Evolutionary conservation across 2,888 invertebrate species (phyloP), one percentile per base, ranked within the genome.

Genomic region (Drosophila trichaetosa): DNA sequence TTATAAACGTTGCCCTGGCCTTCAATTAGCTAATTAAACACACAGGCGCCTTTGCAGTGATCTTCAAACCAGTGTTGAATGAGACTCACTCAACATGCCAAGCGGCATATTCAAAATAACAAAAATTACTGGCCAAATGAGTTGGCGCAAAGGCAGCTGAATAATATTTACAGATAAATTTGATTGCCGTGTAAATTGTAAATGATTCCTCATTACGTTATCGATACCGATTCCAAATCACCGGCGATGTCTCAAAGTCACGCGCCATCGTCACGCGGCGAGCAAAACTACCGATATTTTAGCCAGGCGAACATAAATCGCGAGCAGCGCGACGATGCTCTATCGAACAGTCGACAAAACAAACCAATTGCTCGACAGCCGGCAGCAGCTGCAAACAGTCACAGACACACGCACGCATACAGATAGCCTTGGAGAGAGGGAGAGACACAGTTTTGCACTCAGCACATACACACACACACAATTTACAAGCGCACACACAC

Each of bases 231-330:
- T 79, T 80, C 81, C 79, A 80, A 46, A 79, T 80, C 79, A 79
- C 73, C 67, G 77, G 52, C 80, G 79, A 78, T 81, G 81, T 77
- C 68, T 77, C 24, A 51, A 73, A 77, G 81, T 79, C 81, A 80
- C 81, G 81, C 77, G 78, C 78, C 78, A 78, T 78, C 78, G 78
- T 78, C 83, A 83, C 83, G 83, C 85, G 83, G 83, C 82, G 77
- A 79, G 80, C 80, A 76, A 85, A 89, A 89, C 92, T 93, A 93
- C 93, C 93, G 93, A 93, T 93, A 93, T 93, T 93, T 91, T 64
- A 79, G 90, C 82, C 71, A 92, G 93, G 93, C 73, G 61, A 73
- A 53, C 92, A 91, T 77, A 57, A 76, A 34, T n/a, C 46, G 2
- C 1, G 7, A 79, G 76, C 16, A 1, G 61, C 48, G 36, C 65